Evolutionary conservation across 1,140 invertebrate genomes (phyloP).

Genomic region (Cydia amplana): DNA sequence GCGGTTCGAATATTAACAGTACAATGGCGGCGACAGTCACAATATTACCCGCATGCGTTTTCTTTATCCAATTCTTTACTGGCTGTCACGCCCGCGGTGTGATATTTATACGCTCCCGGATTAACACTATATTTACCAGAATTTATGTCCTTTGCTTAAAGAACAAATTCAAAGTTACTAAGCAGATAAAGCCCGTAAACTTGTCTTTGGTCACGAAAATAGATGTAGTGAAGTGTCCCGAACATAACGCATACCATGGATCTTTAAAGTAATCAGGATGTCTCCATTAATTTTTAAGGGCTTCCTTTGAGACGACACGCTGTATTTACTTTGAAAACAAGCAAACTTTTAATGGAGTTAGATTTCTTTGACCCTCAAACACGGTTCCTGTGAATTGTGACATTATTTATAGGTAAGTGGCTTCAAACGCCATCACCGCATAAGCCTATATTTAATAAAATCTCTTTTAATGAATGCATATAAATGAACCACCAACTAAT

Average conservation of each 20-base stretch:
- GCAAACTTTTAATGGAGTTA: constrained; percentile 76
- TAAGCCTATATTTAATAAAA: background rate
- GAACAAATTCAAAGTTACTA: constrained; percentile 44
- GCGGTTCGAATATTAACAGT: constrained; percentile 66
- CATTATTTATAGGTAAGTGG: background rate
- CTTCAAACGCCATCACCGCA: background rate
- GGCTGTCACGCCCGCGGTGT: constrained; percentile 50
- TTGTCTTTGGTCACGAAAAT: constrained; percentile 42
- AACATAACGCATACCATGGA: constrained; percentile 45
- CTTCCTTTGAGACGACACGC: constrained; percentile 63
- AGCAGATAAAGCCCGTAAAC: constrained; percentile 48
- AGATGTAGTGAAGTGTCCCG: constrained; percentile 38
- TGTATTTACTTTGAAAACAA: constrained; percentile 70
- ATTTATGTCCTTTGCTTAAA: constrained; percentile 39
- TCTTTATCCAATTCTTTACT: constrained; percentile 65
- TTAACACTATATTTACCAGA: constrained; percentile 52
- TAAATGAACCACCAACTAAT: constrained; percentile 37
- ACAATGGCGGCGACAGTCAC: constrained; percentile 69
- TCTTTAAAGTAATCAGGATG: constrained; percentile 64
- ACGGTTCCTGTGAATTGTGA: constrained; percentile 36
- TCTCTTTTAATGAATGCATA: background rate
- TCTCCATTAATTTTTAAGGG: constrained; percentile 73
- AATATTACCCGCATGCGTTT: constrained; percentile 63
- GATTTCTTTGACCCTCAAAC: constrained; percentile 57
- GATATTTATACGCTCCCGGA: constrained; percentile 60